Percentiles rank a stretch among this genome's conserved stretches.
Evolutionary conservation across 2,113 vertebrate species (phyloP).

Genomic region (Clupea harengus): DNA sequence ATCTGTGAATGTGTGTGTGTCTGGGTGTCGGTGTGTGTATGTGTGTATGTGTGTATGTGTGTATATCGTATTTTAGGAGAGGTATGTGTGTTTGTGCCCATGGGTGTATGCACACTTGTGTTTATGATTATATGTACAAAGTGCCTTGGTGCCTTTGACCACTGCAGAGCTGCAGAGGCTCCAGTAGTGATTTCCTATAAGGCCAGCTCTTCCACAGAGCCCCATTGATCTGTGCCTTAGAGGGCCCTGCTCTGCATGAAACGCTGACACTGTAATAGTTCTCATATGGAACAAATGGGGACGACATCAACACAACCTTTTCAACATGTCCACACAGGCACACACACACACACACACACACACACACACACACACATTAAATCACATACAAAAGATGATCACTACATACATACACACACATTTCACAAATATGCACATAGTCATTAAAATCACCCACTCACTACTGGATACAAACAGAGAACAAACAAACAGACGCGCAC

Average conservation of each 20-base stretch:
- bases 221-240: neutral
- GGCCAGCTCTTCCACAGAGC: neutral
- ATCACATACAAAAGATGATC: neutral
- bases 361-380: neutral
- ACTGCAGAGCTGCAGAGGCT: neutral
- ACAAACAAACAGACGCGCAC: neutral
- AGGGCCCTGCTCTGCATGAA: neutral
- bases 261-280: neutral
- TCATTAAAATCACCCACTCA: neutral
- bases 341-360: constrained; percentile 2
- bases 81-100: neutral
- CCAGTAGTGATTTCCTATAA: neutral
- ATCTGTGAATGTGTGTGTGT: too few species aligned
- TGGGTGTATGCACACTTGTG: too few species aligned
- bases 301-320: neutral
- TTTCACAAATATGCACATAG: neutral
- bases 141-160: neutral
- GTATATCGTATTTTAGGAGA: neutral
- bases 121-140: neutral
- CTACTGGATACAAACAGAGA: neutral
- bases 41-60: neutral
- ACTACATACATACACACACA: neutral
- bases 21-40: too few species aligned
- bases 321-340: neutral
- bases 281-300: neutral